phyloP scores from a whole-genome alignment of 2,888 invertebrate genomes.

The Drosophila mettleri region DNA sequence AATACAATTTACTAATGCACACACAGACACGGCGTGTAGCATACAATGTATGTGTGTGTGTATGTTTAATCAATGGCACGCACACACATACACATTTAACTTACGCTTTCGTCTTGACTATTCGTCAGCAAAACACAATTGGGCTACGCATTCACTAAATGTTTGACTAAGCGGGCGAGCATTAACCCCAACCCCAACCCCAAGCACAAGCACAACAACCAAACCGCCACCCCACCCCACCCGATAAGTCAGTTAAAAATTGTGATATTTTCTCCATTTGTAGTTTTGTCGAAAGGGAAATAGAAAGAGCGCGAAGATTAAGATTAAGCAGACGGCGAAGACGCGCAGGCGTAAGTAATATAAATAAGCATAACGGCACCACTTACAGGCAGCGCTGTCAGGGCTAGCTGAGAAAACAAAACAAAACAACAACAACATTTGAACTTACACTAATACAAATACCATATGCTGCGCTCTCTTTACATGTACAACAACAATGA shows the following conservation, averaged over 20 bases:
- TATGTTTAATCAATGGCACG: conserved; percentile 15
- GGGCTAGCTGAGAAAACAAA: conserved; percentile 7
- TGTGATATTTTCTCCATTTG: conserved; percentile 53
- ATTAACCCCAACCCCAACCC: conserved; percentile 2
- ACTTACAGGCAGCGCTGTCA: neutral
- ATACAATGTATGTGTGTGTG: neutral
- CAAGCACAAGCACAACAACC: too few relatives aligned
- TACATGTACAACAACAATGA: conserved; percentile 53
- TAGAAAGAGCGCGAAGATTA: conserved; percentile 63
- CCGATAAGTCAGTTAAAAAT: conserved; percentile 15
- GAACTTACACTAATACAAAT: conserved; percentile 41
- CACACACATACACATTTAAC: conserved; percentile 9
- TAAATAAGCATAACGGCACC: conserved; percentile 4
- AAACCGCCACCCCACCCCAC: neutral
- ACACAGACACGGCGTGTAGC: neutral
- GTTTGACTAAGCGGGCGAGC: conserved; percentile 62
- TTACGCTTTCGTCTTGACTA: conserved; percentile 6
- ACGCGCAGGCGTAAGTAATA: conserved; percentile 64
- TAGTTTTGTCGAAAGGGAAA: conserved; percentile 78
- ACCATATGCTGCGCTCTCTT: conserved; percentile 40
- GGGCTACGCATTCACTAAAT: conserved; percentile 33
- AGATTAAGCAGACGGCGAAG: conserved; percentile 55
- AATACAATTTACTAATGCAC: conserved; percentile 11
- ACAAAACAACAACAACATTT: neutral
- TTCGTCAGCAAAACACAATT: conserved; percentile 13